Percentiles rank a stretch among this genome's conserved stretches.
phyloP scores from a whole-genome alignment of 1,140 invertebrate genomes.

The Pachypsylla venusta region DNA sequence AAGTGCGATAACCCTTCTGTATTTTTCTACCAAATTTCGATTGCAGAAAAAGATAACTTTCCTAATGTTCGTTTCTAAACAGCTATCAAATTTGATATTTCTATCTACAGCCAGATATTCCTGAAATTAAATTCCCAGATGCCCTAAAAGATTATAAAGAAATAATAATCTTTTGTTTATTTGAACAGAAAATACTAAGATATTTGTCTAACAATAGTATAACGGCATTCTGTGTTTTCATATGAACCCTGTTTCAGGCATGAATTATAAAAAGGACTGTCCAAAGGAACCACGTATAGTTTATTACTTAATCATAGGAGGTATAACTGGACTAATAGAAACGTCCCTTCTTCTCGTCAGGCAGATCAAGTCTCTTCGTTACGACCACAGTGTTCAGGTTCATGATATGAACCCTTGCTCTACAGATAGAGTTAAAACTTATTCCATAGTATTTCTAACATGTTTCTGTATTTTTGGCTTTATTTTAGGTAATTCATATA shows the following conservation, averaged over 20 bases:
- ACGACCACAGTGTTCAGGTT: slow-evolving; percentile 29
- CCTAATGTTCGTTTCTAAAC: no score
- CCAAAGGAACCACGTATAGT: slow-evolving; percentile 60
- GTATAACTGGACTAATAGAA: slow-evolving; percentile 49
- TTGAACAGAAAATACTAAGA: no score
- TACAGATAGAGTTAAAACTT: slow-evolving; percentile 31
- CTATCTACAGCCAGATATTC: no score
- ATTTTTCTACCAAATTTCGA: no score
- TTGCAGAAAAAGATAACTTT: no score
- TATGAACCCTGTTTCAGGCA: slow-evolving; percentile 42
- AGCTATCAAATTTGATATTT: no score
- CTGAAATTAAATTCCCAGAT: no score
- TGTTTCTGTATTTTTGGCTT: slow-evolving; percentile 61
- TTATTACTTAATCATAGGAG: slow-evolving; percentile 68
- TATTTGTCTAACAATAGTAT: no score
- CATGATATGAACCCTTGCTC: slow-evolving; percentile 33
- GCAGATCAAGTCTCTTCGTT: slow-evolving; percentile 41
- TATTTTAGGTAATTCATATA: slow-evolving; percentile 61
- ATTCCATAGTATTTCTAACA: slow-evolving; percentile 36
- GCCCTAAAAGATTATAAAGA: no score
- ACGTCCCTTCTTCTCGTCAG: slow-evolving; percentile 53
- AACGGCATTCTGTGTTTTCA: no score
- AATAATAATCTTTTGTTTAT: no score
- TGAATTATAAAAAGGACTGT: slow-evolving; percentile 62
- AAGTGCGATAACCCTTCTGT: no score